Evolutionary conservation across 2,797 vertebrate species (phyloP).

Genomic region (Nannoperca obscura): DNA sequence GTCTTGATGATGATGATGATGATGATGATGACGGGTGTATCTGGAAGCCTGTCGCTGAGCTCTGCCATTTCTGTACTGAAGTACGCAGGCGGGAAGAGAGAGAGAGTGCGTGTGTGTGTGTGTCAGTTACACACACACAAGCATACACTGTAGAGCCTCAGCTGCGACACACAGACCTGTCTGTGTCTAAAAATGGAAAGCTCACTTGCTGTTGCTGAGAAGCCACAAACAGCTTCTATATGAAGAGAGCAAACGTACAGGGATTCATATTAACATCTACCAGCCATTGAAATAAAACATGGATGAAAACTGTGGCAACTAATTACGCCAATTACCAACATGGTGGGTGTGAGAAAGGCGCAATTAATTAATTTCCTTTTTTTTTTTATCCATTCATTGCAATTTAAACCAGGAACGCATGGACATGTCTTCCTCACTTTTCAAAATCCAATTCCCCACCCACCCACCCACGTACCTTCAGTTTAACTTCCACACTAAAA

Average conservation of each 20-base stretch:
- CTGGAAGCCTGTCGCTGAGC: conserved; percentile 67
- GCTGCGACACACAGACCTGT: conserved; percentile 72
- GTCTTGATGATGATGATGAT: conserved; percentile 15
- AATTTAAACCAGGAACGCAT: neutral
- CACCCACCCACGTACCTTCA: neutral
- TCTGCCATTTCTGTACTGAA: conserved; percentile 67
- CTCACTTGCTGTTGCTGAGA: conserved; percentile 77
- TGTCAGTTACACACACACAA: conserved; percentile 55
- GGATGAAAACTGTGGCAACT: conserved; percentile 9
- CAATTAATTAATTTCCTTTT: neutral
- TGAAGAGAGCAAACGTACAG: conserved; percentile 28
- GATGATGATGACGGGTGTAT: conserved; percentile 57
- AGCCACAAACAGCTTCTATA: conserved; percentile 56
- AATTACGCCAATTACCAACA: conserved; percentile 7
- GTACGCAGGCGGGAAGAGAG: conserved; percentile 59
- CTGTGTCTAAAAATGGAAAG: conserved; percentile 79
- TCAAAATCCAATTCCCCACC: neutral
- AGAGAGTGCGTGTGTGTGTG: conserved; percentile 26
- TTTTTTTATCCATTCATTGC: neutral
- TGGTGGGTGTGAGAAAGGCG: neutral
- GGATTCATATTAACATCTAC: conserved; percentile 26
- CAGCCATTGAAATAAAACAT: conserved; percentile 4
- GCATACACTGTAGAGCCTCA: conserved; percentile 54
- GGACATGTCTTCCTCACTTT: neutral
- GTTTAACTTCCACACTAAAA: neutral